Evolutionary conservation across 2,113 vertebrate species (phyloP).

Genomic region (Phyllopteryx taeniolatus): DNA sequence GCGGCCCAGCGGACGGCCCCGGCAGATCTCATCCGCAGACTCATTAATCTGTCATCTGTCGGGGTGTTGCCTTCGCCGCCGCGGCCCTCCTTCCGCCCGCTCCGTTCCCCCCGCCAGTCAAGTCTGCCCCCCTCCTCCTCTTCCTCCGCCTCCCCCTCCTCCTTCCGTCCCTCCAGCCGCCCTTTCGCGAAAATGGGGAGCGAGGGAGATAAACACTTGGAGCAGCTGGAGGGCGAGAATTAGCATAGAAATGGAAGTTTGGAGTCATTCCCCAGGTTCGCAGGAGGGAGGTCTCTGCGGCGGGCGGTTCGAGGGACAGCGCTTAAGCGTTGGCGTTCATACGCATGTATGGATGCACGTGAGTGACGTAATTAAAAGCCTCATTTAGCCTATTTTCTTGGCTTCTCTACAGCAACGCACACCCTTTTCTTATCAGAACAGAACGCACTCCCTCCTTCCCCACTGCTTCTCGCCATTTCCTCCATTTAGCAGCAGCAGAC

Average conservation of each 20-base stretch:
- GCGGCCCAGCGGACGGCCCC: slow-evolving; percentile 56
- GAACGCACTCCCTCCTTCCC: slow-evolving; percentile 8
- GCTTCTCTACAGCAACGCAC: neutral
- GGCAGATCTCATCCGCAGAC: slow-evolving; percentile 63
- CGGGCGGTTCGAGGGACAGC: slow-evolving; percentile 47
- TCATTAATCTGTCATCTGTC: slow-evolving; percentile 69
- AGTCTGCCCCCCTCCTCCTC: slow-evolving; percentile 18
- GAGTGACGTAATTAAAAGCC: neutral
- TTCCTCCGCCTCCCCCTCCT: neutral
- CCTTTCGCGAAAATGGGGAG: slow-evolving; percentile 38
- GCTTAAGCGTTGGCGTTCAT: slow-evolving; percentile 15
- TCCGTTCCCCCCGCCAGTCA: slow-evolving; percentile 33
- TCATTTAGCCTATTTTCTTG: slow-evolving; percentile 1
- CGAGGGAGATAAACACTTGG: slow-evolving; percentile 64
- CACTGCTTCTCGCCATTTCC: neutral
- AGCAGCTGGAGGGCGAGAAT: slow-evolving; percentile 58
- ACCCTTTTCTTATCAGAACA: slow-evolving; percentile 11
- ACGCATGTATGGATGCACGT: neutral
- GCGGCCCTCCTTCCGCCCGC: slow-evolving; percentile 36
- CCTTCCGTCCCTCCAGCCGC: slow-evolving; percentile 36
- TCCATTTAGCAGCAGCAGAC: slow-evolving; percentile 42
- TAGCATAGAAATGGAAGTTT: slow-evolving; percentile 75
- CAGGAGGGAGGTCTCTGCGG: slow-evolving; percentile 60
- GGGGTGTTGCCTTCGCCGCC: slow-evolving; percentile 53
- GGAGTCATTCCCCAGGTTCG: slow-evolving; percentile 67